Evolutionary conservation across 53 echinoderm and acorn worm species (phyloP).

Genomic region (Crossaster papposus): DNA sequence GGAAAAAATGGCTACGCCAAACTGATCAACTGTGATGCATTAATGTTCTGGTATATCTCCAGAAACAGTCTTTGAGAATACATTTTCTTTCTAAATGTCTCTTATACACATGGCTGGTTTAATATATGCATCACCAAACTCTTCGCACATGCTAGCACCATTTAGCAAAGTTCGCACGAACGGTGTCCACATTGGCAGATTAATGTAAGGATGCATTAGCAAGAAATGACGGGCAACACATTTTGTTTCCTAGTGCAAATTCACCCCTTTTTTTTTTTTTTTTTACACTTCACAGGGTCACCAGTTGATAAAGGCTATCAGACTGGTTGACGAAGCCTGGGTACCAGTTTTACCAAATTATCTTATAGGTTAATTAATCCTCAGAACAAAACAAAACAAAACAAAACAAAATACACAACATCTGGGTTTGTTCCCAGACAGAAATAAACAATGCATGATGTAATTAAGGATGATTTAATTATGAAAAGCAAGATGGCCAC

Average conservation of each 20-base stretch:
- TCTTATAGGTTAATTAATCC: neutral
- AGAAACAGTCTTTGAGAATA: neutral
- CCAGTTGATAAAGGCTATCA: neutral
- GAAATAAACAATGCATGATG: neutral
- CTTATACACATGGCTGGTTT: neutral
- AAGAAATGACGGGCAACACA: neutral
- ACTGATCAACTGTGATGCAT: neutral
- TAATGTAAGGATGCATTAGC: neutral
- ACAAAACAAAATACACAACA: neutral
- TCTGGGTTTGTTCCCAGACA: slow-evolving; percentile 4
- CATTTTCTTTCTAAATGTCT: neutral
- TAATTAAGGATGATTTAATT: slow-evolving; percentile 16
- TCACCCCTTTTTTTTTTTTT: neutral
- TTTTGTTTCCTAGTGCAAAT: neutral
- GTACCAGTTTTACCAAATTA: neutral
- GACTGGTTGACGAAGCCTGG: neutral
- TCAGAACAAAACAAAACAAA: neutral
- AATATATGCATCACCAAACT: neutral
- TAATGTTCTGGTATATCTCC: neutral
- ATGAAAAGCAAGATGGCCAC: neutral
- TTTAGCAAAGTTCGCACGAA: neutral
- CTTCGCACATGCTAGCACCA: neutral
- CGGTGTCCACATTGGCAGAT: slow-evolving; percentile 42
- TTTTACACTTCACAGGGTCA: slow-evolving; percentile 13
- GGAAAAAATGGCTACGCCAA: neutral